Base-by-base conservation (phyloP, 2,113 vertebrate species). In the Grus americana region DNA sequence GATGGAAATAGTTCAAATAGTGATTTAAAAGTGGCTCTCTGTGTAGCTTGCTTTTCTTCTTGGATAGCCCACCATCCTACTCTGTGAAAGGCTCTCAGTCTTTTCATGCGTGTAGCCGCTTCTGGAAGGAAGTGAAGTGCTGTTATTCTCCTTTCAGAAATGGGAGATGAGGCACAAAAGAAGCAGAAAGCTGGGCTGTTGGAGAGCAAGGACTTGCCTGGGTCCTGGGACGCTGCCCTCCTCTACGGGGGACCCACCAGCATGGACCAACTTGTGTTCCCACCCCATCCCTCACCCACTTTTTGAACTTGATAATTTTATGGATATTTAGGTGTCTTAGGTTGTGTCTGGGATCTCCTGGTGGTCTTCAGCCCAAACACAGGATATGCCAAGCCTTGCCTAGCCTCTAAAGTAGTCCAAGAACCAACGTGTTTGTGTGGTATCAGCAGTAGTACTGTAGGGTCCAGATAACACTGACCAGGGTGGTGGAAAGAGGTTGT, bases 1-100 rank as follows among this genome's bases (percentile, higher is more conserved):
- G 63, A 72, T 79, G 83, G 92, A 63, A 95, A 88, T 94, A 88
- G 93, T 93, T 90, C 78, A 82, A 62, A 94, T 15, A 62, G 62
- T 66, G 62, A 46, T 85, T 88, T 85, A 7, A 72, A 96, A 85
- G n/a, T 12, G 3, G 42, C 27, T 74, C 23, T 93, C 24, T 65
- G 57, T 90, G 90, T 50, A 82, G 57, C 66, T 72, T 49, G 36
- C 84, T 90, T 91, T 88, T 92, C 30, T 52, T 52, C 24, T 29
- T 54, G 52, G 24, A 52, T 91, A 46, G 83, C n/a, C n/a, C 29
- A 55, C 57, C 17, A n/a, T 87, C 30, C 34, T 32, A 22, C 52
- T 46, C 73, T 68, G 29, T 65, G 62, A 95, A 87, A 85, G 58
- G 66, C 62, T 90, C 44, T 87, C 61, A 30, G 66, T 58, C 66